Base-by-base conservation (phyloP, 2,113 vertebrate genomes). In the Mirza zaza region DNA sequence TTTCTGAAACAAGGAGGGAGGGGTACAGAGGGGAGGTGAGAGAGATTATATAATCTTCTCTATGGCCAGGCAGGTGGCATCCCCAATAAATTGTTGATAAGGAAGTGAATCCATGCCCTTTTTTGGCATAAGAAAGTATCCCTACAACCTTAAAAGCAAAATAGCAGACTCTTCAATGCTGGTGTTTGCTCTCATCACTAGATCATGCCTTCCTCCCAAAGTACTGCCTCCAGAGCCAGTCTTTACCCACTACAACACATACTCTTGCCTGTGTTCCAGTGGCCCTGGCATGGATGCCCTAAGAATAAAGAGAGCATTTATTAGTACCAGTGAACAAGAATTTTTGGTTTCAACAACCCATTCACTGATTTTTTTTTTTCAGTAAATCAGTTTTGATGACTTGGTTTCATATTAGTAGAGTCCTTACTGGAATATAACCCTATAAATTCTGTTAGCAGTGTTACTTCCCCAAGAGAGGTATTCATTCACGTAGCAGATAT, bases 1-100 rank as follows among this genome's bases (percentile, higher is more conserved):
- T 82, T 90, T 90, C 70, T 93, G 61, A 91, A 94, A 91, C 17
- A 65, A 27, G 50, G 34, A 83, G 36, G 95, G n/a, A 75, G 80
- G 52, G 2, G 27, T 25, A 80, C 36, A 52, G 42, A 23, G 20
- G 23, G 18, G 32, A 61, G 59, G 59, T 61, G 21, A 63, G 25
- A 67, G 25, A 77, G n/a, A 36, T 34, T 85, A 61, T 48, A 23
- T 55, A 71, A 36, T 79, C 18, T 85, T 67, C 50, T 91, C 86
- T 75, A 2, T 63, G 15, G 3, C n/a, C 86, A 70, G 73, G 36
- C 65, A 88, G 32, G 7, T 87, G 45, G 32, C 70, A 48, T 42
- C 32, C 4, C n/a, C 23, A 61, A 65, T 71, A 79, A 81, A 48
- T 48, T 79, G 32, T 83, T 91, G 45, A 73, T 67, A 67, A 68